Evolutionary conservation across 1,140 invertebrate species (phyloP).

Genomic region (Hestina assimilis): DNA sequence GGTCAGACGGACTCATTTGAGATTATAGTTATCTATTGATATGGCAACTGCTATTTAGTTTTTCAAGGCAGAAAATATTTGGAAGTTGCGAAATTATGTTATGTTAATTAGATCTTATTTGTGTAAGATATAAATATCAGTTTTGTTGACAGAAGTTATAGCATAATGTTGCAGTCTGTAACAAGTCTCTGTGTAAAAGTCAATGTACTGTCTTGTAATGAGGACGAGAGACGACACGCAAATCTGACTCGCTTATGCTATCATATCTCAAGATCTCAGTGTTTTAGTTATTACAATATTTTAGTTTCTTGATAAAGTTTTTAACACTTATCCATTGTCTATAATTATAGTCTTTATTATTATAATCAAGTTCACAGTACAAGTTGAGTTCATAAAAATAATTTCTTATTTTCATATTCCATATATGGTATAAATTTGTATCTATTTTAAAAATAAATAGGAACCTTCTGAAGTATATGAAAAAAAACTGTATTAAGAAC

Average conservation of each 20-base stretch:
- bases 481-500: no score
- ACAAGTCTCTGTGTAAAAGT: conserved; percentile 15
- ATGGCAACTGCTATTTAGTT: not conserved
- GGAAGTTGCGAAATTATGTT: not conserved
- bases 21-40: not conserved
- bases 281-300: not conserved
- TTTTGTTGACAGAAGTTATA: not conserved
- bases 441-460: no score
- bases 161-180: conserved; percentile 9
- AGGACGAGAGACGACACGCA: conserved; percentile 28
- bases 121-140: conserved; percentile 1
- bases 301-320: not conserved
- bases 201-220: conserved; percentile 31
- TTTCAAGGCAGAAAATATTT: no score
- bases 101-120: not conserved
- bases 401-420: no score
- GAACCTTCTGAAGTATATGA: no score
- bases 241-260: conserved; percentile 22
- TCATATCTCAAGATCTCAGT: conserved; percentile 1
- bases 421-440: no score
- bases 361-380: no score
- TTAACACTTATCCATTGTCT: no score
- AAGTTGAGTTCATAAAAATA: no score
- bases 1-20: not conserved
- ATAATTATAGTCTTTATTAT: no score